These are phyloP conservation scores for Sebastes minor DNA, from an alignment of 2,797 vertebrate genomes.

Conservation along the genomic window DNA sequence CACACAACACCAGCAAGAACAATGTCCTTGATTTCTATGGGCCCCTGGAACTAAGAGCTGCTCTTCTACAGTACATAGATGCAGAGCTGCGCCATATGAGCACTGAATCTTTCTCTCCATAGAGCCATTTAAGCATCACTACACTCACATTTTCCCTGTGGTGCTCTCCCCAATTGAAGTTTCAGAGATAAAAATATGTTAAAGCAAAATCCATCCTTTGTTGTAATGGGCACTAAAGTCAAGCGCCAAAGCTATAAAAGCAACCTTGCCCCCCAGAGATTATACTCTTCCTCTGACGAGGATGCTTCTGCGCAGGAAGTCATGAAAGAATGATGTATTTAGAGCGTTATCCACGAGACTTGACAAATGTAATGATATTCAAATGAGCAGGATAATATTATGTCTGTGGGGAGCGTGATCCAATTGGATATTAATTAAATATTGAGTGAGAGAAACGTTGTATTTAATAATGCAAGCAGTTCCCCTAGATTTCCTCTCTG, in stretches of 20 bases:
- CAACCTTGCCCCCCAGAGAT: conserved; percentile 59
- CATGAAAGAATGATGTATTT: conserved; percentile 77
- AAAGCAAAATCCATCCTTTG: conserved; percentile 45
- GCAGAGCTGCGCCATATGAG: not conserved
- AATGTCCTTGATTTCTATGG: not conserved
- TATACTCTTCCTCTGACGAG: conserved; percentile 55
- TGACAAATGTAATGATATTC: conserved; percentile 83
- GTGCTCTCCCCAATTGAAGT: conserved; percentile 20
- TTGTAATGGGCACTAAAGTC: conserved; percentile 59
- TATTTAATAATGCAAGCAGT: conserved; percentile 82
- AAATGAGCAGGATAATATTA: conserved; percentile 82
- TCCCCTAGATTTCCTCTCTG: conserved; percentile 73
- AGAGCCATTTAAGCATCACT: conserved; percentile 23
- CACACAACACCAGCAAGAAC: not conserved
- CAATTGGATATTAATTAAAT: conserved; percentile 86
- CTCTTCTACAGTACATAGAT: not conserved
- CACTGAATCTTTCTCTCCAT: not conserved
- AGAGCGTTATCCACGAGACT: conserved; percentile 70
- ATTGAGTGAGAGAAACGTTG: conserved; percentile 77
- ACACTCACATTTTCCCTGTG: conserved; percentile 11
- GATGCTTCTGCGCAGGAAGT: conserved; percentile 63
- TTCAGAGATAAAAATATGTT: conserved; percentile 44
- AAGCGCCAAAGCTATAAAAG: conserved; percentile 52
- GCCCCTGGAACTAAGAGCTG: not conserved
- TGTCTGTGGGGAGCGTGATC: conserved; percentile 77